A percentile compares a stretch with the other conserved stretches of the same genome.
Evolutionary conservation across 2,797 vertebrate species (phyloP).

Genomic region (Myiotriccus ornatus): DNA sequence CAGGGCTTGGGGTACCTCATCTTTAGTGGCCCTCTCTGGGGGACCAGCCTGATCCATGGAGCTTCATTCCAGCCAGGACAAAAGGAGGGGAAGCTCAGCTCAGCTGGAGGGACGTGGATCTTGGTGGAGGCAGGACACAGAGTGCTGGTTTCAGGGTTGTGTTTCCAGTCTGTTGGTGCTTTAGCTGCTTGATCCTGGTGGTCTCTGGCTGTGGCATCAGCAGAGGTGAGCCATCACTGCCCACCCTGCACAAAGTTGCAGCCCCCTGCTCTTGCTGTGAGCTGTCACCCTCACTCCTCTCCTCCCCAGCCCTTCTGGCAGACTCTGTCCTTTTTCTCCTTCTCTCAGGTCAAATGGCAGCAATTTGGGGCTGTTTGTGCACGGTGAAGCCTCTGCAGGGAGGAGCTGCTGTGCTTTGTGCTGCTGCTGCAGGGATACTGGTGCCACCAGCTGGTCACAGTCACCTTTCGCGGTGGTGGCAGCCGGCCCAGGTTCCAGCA

Average conservation of each 20-base stretch:
- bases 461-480: not conserved
- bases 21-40: not conserved
- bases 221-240: not conserved
- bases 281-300: not conserved
- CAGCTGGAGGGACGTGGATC: not conserved
- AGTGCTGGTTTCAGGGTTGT: accelerated
- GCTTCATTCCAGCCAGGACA: not conserved
- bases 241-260: accelerated
- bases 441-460: not conserved
- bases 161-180: not conserved
- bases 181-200: not conserved
- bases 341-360: not conserved
- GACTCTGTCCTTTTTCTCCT: not conserved
- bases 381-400: not conserved
- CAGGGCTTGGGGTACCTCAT: not conserved
- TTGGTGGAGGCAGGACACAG: accelerated
- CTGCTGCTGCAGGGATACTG: not conserved
- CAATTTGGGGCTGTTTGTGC: not conserved
- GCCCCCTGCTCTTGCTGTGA: not conserved
- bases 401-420: not conserved
- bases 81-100: not conserved
- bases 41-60: accelerated
- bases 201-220: not conserved
- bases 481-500: not conserved
- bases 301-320: not conserved